Conservation (phyloP, 2,113 vertebrate genomes). For the Neoarius graeffei region DNA sequence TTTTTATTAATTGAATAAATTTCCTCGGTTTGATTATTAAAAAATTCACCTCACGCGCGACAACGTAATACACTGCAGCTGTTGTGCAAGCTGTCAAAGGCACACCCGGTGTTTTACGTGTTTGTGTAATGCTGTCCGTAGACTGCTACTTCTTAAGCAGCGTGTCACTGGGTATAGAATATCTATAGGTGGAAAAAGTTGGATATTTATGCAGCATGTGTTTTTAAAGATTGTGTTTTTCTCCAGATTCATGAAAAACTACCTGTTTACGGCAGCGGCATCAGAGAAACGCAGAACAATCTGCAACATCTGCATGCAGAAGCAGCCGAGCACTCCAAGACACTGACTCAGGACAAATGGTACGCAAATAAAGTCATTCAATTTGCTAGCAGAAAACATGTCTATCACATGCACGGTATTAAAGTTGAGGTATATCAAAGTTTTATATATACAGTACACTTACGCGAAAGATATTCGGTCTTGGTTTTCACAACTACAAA, state of each 20-base stretch:
- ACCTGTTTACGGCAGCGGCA: constrained; percentile 54
- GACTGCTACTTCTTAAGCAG: neutral
- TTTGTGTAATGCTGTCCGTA: neutral
- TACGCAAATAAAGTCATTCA: constrained; percentile 27
- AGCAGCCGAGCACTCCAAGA: constrained; percentile 67
- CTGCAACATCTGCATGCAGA: constrained; percentile 69
- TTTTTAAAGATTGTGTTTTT: constrained; percentile 9
- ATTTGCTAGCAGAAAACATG: neutral
- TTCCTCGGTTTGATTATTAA: neutral
- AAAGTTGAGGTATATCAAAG: neutral
- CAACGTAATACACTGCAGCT: neutral
- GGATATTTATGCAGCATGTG: neutral
- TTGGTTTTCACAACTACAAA: neutral
- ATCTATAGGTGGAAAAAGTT: neutral
- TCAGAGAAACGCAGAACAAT: constrained; percentile 67
- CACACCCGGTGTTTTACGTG: neutral
- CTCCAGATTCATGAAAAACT: constrained; percentile 69
- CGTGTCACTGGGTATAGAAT: neutral
- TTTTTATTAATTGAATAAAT: neutral
- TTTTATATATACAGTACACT: neutral
- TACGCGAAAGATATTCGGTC: neutral
- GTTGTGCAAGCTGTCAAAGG: neutral
- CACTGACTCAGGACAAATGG: constrained; percentile 70
- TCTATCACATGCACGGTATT: neutral
- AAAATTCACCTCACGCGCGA: neutral